Evolutionary conservation across 2,113 vertebrate species (phyloP), one percentile per base, ranked within the genome.

Genomic region (Rhodinocichla rosea): DNA sequence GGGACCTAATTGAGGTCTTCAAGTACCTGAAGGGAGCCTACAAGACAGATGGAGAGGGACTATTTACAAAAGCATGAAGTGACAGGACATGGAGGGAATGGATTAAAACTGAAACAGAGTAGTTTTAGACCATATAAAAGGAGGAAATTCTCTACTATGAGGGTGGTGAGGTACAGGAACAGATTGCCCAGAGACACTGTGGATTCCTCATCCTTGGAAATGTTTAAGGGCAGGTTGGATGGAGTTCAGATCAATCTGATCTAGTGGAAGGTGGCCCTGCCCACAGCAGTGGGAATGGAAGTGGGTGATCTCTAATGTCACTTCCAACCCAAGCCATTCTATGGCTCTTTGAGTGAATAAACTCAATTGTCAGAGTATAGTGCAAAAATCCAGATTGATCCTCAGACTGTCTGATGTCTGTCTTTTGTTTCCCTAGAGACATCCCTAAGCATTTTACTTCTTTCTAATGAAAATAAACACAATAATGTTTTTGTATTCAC

Each of bases 401-500:
- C 32, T 88, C 40, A 65, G 35, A 52, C 40, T 55, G 5, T 2
- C 44, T 68, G 21, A 70, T 55, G 15, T 55, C 16, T 64, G 4
- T 68, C 8, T 65, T 65, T 39, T 37, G 6, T 62, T 90, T 83
- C 44, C 2, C 30, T 60, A 71, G 9, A 55, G 57, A 90, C 2
- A 47, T 52, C 8, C 16, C 6, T 52, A 55, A 64, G 7, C 4
- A 40, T 88, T 82, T 68, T 39, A 10, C 11, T 71, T 64, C 37
- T 4, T 86, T 82, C 22, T 23, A 73, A 19, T 57, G 59, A 79
- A 56, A 88, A 71, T 35, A 70, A 69, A 39, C 8, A 47, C 2
- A 39, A 30, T 39, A 42, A 21, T 5, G 0, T 35, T 65, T 83
- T 62, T 0, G 0, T 45, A 64, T n/a, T 42, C 16, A 22, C 15